Evolutionary conservation across 2,888 invertebrate genomes (phyloP).

Genomic region (Acanthacorydalis orientalis): DNA sequence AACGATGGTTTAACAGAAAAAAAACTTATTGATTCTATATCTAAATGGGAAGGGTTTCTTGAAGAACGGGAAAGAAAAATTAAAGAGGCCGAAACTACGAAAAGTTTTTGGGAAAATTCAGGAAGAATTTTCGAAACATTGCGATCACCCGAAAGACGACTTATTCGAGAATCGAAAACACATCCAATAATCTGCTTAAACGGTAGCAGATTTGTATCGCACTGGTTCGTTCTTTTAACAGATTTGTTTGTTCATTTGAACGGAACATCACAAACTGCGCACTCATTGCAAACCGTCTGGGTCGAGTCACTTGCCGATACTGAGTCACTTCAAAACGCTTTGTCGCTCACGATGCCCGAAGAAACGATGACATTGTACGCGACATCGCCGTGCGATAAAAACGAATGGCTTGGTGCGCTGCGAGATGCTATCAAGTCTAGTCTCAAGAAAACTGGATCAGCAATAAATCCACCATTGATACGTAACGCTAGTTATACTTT

Average conservation of each 20-base stretch:
- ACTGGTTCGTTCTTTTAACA: constrained; percentile 67
- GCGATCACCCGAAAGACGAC: constrained; percentile 47
- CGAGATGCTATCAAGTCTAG: constrained; percentile 54
- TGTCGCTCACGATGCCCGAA: constrained; percentile 63
- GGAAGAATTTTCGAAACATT: constrained; percentile 45
- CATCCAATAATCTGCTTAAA: constrained; percentile 50
- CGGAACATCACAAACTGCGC: constrained; percentile 45
- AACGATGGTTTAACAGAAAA: constrained; percentile 14
- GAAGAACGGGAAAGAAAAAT: constrained; percentile 43
- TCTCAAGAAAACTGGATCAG: constrained; percentile 39
- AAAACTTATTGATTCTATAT: constrained; percentile 34
- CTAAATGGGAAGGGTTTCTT: constrained; percentile 43
- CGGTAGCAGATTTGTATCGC: constrained; percentile 56
- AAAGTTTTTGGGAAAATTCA: constrained; percentile 55
- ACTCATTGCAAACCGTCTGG: constrained; percentile 64
- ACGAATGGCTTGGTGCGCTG: constrained; percentile 62
- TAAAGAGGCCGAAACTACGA: constrained; percentile 50
- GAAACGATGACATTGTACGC: constrained; percentile 53
- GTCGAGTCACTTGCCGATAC: constrained; percentile 54
- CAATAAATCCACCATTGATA: constrained; percentile 47
- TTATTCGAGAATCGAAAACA: constrained; percentile 60
- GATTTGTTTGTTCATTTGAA: constrained; percentile 64
- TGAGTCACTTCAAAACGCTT: constrained; percentile 41
- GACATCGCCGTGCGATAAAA: constrained; percentile 48
- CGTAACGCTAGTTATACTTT: constrained; percentile 59